Evolutionary conservation across 2,888 invertebrate genomes (phyloP), one percentile per base, ranked within the genome.

Genomic region (Cryptocheilus praepositus): DNA sequence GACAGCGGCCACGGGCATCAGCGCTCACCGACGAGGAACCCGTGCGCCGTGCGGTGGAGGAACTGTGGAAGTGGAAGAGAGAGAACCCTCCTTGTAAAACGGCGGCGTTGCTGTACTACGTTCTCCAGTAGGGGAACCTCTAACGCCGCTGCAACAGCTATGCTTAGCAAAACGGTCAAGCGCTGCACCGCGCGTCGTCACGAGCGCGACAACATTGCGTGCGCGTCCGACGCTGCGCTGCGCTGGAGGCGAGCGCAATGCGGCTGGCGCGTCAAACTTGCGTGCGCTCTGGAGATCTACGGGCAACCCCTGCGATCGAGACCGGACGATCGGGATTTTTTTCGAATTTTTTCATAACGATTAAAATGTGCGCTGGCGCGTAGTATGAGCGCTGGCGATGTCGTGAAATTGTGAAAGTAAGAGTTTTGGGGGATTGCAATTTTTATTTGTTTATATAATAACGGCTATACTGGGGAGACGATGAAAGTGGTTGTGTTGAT

Each of bases 1-100:
- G 87, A 86, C 88, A 84, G 85, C 87, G 87, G 85, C 86, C 82
- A 86, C 86, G 85, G 85, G 85, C 86, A 85, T 77, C 83, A 82
- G 82, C 85, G 86, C 85, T 81, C 83, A 81, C 83, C 81, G 85
- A 81, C 83, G 81, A 79, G 81, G 83, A 83, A 81, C 77, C 75
- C 81, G 81, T 76, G 81, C 80, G 79, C 79, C 82, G 81, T 76
- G 80, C 81, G 79, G 79, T 76, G 77, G 80, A 83, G 80, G 78
- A 77, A 77, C 73, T 72, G 80, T 85, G 84, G 84, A 84, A 84
- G 84, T 83, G 81, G 82, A 83, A 82, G 76, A 77, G 36, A 36
- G 78, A 76, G 76, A 79, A 77, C 78, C 78, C 78, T 81, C 77
- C 79, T 76, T 76, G 80, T 71, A 71, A 76, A 77, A 79, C 79